Base-by-base conservation (phyloP, 2,888 invertebrate species). In the Leptopilina myrica region DNA sequence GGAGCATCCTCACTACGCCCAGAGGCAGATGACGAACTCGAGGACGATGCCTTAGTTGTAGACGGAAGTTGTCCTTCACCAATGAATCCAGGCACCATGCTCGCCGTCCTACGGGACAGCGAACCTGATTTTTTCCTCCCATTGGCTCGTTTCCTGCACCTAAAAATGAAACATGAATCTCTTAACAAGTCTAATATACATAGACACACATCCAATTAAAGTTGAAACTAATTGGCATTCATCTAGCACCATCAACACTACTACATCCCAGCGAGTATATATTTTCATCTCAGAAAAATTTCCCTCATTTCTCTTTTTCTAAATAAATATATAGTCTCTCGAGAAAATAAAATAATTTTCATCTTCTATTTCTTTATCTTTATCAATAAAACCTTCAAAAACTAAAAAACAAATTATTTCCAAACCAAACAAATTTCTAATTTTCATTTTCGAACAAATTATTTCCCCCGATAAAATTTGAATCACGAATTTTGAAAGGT, bases 111-210 rank as follows among this genome's bases (percentile, higher is more conserved):
- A 83, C 87, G 88, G 85, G 89, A 89, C 87, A 89, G 85, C 88
- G 90, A 89, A 89, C 88, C 89, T 88, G 89, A 87, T 87, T 89
- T 90, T 87, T 90, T 91, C 86, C 90, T 88, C 85, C 90, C 90
- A 89, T 90, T 90, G 86, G 87, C 86, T 87, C 90, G 89, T 84
- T 90, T 88, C 85, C 89, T 90, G 88, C 89, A 89, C 88, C 90
- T 90, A 88, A 84, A 86, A 85, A 85, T 84, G 87, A 86, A 87
- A 89, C 88, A 89, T 85, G 81, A 82, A 86, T 86, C 83, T 88
- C 86, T 88, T 89, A 88, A 86, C 83, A 81, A 82, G 26, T 56
- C 40, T 20, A 20, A 20, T 59, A 53, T 64, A 64, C 14, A 64
- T 26, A 33, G 14, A 73, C 53, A 49, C 8, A 56, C 73, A 73